phyloP scores from a whole-genome alignment of 2,113 vertebrate species.

The Sclerurus mexicanus region DNA sequence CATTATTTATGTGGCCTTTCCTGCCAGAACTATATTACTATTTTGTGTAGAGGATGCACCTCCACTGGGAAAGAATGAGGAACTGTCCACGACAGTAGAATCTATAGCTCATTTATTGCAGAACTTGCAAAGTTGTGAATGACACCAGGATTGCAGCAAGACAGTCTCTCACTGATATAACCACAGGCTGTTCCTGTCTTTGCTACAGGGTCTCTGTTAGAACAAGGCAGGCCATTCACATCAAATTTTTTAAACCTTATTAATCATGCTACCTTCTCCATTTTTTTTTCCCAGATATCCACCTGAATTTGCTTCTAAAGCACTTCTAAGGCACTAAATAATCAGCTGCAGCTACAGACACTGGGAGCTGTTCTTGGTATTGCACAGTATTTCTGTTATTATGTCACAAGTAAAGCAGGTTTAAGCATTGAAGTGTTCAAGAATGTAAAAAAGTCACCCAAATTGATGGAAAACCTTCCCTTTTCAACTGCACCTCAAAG shows the following conservation, averaged over 20 bases:
- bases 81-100: background rate
- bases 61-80: background rate
- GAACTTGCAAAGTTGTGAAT: background rate
- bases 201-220: background rate
- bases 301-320: background rate
- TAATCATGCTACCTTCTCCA: background rate
- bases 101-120: background rate
- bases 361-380: background rate
- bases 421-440: background rate
- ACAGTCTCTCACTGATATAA: background rate
- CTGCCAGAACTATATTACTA: background rate
- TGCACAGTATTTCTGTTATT: background rate
- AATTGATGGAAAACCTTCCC: background rate
- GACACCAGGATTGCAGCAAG: background rate
- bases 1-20: background rate
- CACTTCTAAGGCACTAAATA: background rate
- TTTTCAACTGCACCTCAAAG: background rate
- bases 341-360: background rate
- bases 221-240: background rate
- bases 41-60: background rate
- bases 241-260: background rate
- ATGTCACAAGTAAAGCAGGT: background rate
- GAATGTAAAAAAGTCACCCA: background rate
- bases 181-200: background rate
- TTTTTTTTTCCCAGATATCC: background rate